Percentiles rank a stretch among this genome's conserved stretches.
Evolutionary conservation across 1,140 invertebrate genomes (phyloP).

Genomic region (Rhysida immarginata): DNA sequence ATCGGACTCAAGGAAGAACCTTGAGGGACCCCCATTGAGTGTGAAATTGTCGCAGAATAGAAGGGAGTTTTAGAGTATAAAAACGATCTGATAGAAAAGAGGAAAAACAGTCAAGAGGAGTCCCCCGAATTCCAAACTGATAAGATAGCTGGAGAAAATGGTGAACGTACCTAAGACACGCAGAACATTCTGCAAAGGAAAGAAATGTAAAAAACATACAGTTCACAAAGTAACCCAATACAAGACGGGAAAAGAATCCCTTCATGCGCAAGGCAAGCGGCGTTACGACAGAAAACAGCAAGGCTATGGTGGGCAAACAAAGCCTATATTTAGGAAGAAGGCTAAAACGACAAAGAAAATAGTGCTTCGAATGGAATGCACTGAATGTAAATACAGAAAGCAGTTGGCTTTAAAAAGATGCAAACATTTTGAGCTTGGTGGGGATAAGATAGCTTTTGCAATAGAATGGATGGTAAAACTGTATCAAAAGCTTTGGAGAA

Average conservation of each 20-base stretch:
- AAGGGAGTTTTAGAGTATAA: too few relatives aligned
- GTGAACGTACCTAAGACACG: conserved; percentile 98
- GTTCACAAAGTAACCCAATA: conserved; percentile 99
- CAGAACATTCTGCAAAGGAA: conserved; percentile 80
- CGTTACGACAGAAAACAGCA: too few relatives aligned
- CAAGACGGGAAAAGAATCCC: conserved; percentile 89
- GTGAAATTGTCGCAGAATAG: too few relatives aligned
- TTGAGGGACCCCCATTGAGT: too few relatives aligned
- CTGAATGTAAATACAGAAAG: conserved; percentile 93
- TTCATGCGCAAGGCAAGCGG: conserved; percentile 40
- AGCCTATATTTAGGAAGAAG: conserved; percentile 99
- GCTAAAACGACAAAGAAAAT: conserved; percentile 99
- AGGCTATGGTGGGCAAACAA: conserved; percentile 99
- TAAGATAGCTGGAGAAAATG: too few relatives aligned
- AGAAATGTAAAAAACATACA: conserved; percentile 97
- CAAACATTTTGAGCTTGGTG: conserved; percentile 99
- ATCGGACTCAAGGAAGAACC: too few relatives aligned
- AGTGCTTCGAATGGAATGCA: conserved; percentile 96
- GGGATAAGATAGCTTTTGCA: too few relatives aligned
- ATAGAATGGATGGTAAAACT: too few relatives aligned
- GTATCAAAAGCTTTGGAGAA: too few relatives aligned
- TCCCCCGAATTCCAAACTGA: too few relatives aligned
- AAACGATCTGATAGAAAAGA: too few relatives aligned
- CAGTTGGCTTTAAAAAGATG: conserved; percentile 94
- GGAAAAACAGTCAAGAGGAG: too few relatives aligned